Conservation (phyloP, 2,888 invertebrate genomes). For the Lucinisca nassula region DNA sequence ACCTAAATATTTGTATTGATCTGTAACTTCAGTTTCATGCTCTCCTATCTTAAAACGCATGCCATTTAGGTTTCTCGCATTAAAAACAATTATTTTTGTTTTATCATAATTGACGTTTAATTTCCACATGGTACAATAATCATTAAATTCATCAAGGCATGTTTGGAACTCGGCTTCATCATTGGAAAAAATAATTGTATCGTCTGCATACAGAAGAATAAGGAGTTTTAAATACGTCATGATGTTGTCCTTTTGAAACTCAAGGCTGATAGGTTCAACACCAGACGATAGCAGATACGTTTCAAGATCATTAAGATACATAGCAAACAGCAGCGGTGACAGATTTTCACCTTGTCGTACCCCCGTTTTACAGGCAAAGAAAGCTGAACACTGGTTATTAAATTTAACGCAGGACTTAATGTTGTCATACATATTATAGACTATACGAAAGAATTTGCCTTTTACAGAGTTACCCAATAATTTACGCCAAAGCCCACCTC, state of each 20-base stretch:
- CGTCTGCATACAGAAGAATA: not conserved
- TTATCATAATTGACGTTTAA: not conserved
- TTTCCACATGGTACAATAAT: not conserved
- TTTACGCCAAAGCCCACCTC: conserved; percentile 21
- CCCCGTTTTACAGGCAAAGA: conserved; percentile 21
- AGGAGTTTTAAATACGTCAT: not conserved
- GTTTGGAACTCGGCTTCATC: conserved; percentile 13
- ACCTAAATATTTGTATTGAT: conserved; percentile 29
- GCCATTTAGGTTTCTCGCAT: not conserved
- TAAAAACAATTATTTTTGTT: not conserved
- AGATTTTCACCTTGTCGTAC: conserved; percentile 14
- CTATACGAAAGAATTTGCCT: not conserved
- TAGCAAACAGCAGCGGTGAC: not conserved
- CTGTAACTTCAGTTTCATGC: not conserved
- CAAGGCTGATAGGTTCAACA: not conserved
- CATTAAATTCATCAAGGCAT: not conserved
- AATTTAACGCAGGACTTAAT: not conserved
- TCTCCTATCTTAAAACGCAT: not conserved
- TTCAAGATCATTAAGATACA: conserved; percentile 43
- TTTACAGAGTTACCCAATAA: not conserved
- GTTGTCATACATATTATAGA: not conserved
- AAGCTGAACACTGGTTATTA: not conserved
- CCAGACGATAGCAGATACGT: not conserved
- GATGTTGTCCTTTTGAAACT: not conserved
- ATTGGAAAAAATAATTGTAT: not conserved